These are phyloP conservation scores for Sphaerophoria taeniata DNA, from an alignment of 2,888 invertebrate genomes.

Conservation along the genomic window DNA sequence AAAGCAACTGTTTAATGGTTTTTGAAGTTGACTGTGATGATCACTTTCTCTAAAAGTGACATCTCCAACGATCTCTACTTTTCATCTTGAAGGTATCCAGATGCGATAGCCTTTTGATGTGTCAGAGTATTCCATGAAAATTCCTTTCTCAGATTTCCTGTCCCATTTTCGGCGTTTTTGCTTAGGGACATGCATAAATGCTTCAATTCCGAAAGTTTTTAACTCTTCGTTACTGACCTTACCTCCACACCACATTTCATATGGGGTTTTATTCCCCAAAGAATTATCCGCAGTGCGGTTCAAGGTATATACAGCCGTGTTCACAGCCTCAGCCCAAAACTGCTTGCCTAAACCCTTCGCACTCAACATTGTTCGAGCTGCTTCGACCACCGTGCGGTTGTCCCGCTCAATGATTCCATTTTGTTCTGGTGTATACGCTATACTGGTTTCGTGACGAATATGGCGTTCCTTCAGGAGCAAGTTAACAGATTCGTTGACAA, in stretches of 20 bases:
- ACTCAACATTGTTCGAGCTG: slow-evolving; percentile 66
- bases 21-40: too few species aligned
- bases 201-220: slow-evolving; percentile 9
- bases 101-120: too few species aligned
- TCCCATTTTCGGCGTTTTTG: slow-evolving; percentile 76
- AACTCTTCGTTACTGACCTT: background rate
- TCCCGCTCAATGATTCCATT: slow-evolving; percentile 64
- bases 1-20: slow-evolving; percentile 33
- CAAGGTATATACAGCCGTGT: slow-evolving; percentile 75
- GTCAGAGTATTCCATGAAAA: too few species aligned
- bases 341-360: slow-evolving; percentile 63
- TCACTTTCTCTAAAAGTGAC: too few species aligned
- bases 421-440: slow-evolving; percentile 65
- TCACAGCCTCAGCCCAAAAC: slow-evolving; percentile 80
- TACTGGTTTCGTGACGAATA: slow-evolving; percentile 47
- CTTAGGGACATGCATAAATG: slow-evolving; percentile 77
- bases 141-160: too few species aligned
- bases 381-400: slow-evolving; percentile 65
- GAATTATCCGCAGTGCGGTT: slow-evolving; percentile 61
- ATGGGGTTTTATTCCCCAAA: slow-evolving; percentile 76
- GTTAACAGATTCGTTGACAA: slow-evolving; percentile 49
- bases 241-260: slow-evolving; percentile 78
- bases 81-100: too few species aligned
- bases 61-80: too few species aligned
- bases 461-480: slow-evolving; percentile 27